A percentile compares a stretch with the other conserved stretches of the same genome.
These are phyloP conservation scores for Chrysaora quinquecirrha DNA, from an alignment of 30 jellyfish, hydroid and myxozoan species.

Conservation along the genomic window DNA sequence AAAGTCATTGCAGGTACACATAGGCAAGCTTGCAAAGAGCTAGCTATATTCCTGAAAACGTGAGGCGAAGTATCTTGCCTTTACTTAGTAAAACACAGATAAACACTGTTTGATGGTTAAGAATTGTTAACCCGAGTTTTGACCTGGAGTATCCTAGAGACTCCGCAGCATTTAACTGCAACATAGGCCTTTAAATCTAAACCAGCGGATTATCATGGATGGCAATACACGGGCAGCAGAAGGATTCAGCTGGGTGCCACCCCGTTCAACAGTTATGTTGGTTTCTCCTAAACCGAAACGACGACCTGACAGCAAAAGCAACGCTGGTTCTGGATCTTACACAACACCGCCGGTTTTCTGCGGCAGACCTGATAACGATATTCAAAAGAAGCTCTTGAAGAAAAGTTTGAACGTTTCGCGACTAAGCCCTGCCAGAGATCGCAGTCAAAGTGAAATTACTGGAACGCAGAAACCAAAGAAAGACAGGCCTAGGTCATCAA, in stretches of 20 bases:
- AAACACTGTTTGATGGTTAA: too few relatives aligned
- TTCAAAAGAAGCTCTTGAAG: not conserved
- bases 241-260: constrained; percentile 27
- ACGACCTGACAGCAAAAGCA: not conserved
- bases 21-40: too few relatives aligned
- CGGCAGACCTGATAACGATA: not conserved
- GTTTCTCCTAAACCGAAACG: not conserved
- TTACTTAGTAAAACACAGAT: too few relatives aligned
- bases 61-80: too few relatives aligned
- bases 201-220: too few relatives aligned
- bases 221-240: too few relatives aligned
- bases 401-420: not conserved
- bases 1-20: too few relatives aligned
- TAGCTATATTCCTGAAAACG: too few relatives aligned
- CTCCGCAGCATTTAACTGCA: too few relatives aligned
- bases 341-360: not conserved
- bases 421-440: not conserved
- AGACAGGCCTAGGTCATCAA: not conserved
- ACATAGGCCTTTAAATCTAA: too few relatives aligned
- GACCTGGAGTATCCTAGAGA: too few relatives aligned
- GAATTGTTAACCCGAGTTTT: too few relatives aligned
- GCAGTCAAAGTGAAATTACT: constrained; percentile 1
- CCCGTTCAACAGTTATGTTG: constrained; percentile 14
- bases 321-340: not conserved
- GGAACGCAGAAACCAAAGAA: not conserved